phyloP scores from a whole-genome alignment of 1,140 invertebrate species.

The Drosophila bifasciata region DNA sequence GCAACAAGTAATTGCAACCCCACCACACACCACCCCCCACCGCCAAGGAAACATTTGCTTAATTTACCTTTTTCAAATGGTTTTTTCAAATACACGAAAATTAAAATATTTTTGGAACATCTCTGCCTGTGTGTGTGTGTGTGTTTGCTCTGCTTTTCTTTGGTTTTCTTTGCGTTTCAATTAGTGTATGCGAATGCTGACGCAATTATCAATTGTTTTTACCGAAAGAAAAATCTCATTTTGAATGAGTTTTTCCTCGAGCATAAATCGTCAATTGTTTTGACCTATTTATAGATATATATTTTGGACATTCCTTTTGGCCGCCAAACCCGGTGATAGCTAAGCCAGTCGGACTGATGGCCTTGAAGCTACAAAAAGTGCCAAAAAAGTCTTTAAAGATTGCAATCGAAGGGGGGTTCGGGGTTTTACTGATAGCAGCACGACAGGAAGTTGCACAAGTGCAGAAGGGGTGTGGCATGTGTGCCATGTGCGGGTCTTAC shows the following conservation, averaged over 20 bases:
- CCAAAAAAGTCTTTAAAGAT: conserved; percentile 11
- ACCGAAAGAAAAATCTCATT: conserved; percentile 4
- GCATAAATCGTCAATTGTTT: conserved; percentile 8
- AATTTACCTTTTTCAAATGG: conserved; percentile 78
- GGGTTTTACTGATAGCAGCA: neutral
- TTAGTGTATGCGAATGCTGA: conserved; percentile 50
- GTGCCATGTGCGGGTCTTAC: too few relatives aligned
- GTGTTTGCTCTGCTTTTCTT: too few relatives aligned
- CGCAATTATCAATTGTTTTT: conserved; percentile 74
- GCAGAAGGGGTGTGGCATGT: too few relatives aligned
- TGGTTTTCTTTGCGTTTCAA: conserved; percentile 20
- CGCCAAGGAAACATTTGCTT: conserved; percentile 36
- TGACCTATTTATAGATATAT: neutral
- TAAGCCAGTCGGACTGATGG: conserved; percentile 21
- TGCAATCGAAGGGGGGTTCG: conserved; percentile 5
- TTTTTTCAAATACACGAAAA: conserved; percentile 54
- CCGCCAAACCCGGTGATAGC: conserved; percentile 18
- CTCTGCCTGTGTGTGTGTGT: conserved; percentile 2
- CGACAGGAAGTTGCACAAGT: too few relatives aligned
- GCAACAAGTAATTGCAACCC: conserved; percentile 60
- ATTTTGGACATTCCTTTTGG: too few relatives aligned
- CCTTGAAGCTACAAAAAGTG: conserved; percentile 9
- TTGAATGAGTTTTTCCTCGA: conserved; percentile 6
- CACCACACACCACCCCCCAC: neutral
- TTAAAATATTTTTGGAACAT: conserved; percentile 46